These are phyloP conservation scores for Exocentrus adspersus DNA, from an alignment of 2,888 invertebrate species.

Conservation along the genomic window DNA sequence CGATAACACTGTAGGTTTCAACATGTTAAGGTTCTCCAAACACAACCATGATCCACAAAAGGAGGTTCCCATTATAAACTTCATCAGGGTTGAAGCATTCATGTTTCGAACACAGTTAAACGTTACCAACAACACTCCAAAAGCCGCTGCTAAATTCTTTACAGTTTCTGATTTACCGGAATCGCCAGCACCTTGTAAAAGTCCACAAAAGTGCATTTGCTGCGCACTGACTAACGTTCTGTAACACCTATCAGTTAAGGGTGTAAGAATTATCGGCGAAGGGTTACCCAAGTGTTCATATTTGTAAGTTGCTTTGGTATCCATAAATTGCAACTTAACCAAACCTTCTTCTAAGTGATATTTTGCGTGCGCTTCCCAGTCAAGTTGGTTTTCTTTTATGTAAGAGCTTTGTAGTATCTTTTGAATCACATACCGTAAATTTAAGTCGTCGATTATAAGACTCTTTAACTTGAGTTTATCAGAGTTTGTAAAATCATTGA, in stretches of 20 bases:
- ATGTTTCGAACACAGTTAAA: constrained; percentile 86
- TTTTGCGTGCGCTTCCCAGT: constrained; percentile 81
- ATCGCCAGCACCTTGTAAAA: constrained; percentile 80
- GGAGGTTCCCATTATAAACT: constrained; percentile 81
- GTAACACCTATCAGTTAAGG: constrained; percentile 79
- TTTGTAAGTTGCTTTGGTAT: constrained; percentile 78
- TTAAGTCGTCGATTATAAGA: constrained; percentile 40
- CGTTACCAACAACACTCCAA: constrained; percentile 70
- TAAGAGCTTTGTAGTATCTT: constrained; percentile 70
- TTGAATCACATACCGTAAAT: constrained; percentile 79
- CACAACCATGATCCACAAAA: constrained; percentile 85
- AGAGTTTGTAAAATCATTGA: constrained; percentile 44
- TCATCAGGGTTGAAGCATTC: constrained; percentile 64
- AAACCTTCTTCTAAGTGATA: constrained; percentile 77
- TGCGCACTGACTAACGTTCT: constrained; percentile 83
- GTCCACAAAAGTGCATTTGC: constrained; percentile 81
- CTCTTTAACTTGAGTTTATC: constrained; percentile 62
- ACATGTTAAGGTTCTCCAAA: constrained; percentile 84
- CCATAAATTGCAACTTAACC: constrained; percentile 75
- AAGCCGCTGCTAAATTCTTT: constrained; percentile 86
- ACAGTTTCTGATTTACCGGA: constrained; percentile 90
- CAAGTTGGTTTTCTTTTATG: constrained; percentile 71
- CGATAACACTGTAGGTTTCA: constrained; percentile 80
- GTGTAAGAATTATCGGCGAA: constrained; percentile 75
- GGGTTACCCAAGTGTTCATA: constrained; percentile 86